Evolutionary conservation across 2,797 vertebrate genomes (phyloP).

Genomic region (Enteromius viviparus): DNA sequence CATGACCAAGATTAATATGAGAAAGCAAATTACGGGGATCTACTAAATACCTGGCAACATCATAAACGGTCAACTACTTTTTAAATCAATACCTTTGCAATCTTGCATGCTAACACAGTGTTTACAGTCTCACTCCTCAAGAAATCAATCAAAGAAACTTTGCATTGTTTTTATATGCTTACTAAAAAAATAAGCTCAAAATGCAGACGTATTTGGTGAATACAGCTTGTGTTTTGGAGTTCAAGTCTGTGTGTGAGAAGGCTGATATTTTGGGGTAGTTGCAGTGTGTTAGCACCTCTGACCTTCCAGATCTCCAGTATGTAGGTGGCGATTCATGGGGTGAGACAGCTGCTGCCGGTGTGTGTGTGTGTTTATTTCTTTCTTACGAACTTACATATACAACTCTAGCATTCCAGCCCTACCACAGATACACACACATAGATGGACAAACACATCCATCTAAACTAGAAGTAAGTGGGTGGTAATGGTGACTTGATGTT

Average conservation of each 20-base stretch:
- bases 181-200: neutral
- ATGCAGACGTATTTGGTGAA: neutral
- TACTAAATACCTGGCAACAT: neutral
- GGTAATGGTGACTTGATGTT: slow-evolving; percentile 54
- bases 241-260: neutral
- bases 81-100: neutral
- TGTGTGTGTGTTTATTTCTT: slow-evolving; percentile 43
- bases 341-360: slow-evolving; percentile 53
- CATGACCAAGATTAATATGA: neutral
- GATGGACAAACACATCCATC: slow-evolving; percentile 51
- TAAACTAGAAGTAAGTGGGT: slow-evolving; percentile 38
- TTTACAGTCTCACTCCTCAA: neutral
- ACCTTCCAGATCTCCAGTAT: slow-evolving; percentile 32
- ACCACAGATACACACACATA: slow-evolving; percentile 49
- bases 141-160: neutral
- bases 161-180: neutral
- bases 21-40: neutral
- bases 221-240: slow-evolving; percentile 23
- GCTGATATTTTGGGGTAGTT: slow-evolving; percentile 41
- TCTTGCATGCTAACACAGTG: too few relatives aligned
- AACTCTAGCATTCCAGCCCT: slow-evolving; percentile 36
- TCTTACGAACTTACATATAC: slow-evolving; percentile 39
- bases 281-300: slow-evolving; percentile 39
- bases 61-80: neutral
- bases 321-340: slow-evolving; percentile 43